Percentiles rank a stretch among this genome's conserved stretches.
Evolutionary conservation across 2,797 vertebrate species (phyloP).

Genomic region (Schizopygopsis pylzovi): DNA sequence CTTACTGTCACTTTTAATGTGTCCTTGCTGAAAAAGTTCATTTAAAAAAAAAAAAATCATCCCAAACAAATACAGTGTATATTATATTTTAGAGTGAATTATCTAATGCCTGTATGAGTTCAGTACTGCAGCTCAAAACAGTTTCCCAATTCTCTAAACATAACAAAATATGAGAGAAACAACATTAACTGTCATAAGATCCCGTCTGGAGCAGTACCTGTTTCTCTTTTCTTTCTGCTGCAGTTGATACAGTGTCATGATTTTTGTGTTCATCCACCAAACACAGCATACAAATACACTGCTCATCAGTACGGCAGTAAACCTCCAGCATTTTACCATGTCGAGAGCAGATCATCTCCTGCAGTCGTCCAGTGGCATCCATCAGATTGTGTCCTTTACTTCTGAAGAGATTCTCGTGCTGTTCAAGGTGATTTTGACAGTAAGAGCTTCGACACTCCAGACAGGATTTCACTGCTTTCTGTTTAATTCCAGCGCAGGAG

Average conservation of each 20-base stretch:
- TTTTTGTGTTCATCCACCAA: constrained; percentile 20
- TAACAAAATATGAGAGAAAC: too few species aligned
- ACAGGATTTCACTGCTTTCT: constrained; percentile 7
- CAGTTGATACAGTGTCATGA: not conserved
- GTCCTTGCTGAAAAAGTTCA: too few species aligned
- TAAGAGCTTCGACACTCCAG: constrained; percentile 4
- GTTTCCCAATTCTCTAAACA: too few species aligned
- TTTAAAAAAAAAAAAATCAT: too few species aligned
- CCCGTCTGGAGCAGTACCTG: not conserved
- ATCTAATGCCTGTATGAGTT: too few species aligned
- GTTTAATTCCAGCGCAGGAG: not conserved
- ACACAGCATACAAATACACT: constrained; percentile 1
- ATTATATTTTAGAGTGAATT: too few species aligned
- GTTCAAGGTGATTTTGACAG: constrained; percentile 19
- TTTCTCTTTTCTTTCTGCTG: not conserved
- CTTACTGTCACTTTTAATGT: too few species aligned
- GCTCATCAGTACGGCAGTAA: not conserved
- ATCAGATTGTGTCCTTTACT: not conserved
- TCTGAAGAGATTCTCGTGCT: constrained; percentile 7
- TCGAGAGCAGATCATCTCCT: not conserved
- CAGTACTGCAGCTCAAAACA: too few species aligned
- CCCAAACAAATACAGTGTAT: too few species aligned
- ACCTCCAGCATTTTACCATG: constrained; percentile 17
- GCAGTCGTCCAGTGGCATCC: not conserved
- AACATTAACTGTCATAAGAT: too few species aligned